Conservation (phyloP, 1,140 invertebrate species). For the Ceratina japonica region DNA sequence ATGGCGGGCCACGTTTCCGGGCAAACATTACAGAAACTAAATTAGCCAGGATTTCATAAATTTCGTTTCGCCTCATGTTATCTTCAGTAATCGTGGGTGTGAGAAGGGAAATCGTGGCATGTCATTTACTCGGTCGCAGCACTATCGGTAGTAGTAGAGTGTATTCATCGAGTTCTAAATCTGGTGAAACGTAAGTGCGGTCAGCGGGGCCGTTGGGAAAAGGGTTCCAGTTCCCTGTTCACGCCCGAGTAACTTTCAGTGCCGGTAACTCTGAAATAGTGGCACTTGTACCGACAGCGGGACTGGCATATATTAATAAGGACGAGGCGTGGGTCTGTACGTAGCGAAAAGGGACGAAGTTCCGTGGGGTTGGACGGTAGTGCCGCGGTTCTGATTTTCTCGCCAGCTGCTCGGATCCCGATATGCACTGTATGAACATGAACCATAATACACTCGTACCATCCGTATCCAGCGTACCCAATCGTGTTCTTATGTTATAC, state of each 20-base stretch:
- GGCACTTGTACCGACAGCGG: conserved; percentile 57
- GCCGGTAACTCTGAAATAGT: conserved; percentile 68
- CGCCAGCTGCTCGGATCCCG: conserved; percentile 69
- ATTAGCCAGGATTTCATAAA: background rate
- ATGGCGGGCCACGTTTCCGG: no score
- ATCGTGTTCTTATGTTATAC: conserved; percentile 42
- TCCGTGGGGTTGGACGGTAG: conserved; percentile 28
- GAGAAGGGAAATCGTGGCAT: background rate
- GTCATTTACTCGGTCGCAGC: background rate
- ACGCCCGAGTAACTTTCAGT: conserved; percentile 63
- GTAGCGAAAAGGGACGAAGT: conserved; percentile 24
- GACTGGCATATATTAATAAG: conserved; percentile 72
- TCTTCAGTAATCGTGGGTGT: background rate
- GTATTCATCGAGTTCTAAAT: conserved; percentile 25
- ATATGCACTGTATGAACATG: conserved; percentile 77
- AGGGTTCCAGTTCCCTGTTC: conserved; percentile 42
- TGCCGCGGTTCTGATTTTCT: conserved; percentile 67
- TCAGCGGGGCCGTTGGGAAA: conserved; percentile 17
- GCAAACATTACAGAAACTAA: no score
- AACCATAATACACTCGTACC: conserved; percentile 73
- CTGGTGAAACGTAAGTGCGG: conserved; percentile 22
- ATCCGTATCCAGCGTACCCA: conserved; percentile 67
- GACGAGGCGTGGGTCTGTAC: conserved; percentile 35
- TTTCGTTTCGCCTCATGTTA: background rate
- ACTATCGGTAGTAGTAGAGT: background rate